Conservation (phyloP, 2,888 invertebrate genomes). For the Anorthoa munda region DNA sequence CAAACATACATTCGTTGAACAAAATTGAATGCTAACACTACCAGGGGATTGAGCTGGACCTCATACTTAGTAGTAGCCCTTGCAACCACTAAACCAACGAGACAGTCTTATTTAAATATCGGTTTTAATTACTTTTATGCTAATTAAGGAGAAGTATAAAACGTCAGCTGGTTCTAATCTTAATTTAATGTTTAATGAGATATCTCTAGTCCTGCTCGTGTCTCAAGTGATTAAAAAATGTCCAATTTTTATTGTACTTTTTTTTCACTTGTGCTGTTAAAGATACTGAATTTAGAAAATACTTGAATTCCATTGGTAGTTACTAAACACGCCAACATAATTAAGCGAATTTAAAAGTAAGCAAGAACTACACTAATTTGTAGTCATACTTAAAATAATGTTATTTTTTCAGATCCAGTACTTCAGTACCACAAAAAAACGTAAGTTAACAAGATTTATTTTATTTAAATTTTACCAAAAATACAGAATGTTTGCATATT, state of each 20-base stretch:
- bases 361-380: too few species aligned
- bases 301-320: not conserved
- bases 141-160: slow-evolving; percentile 36
- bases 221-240: not conserved
- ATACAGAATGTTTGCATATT: too few species aligned
- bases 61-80: too few species aligned
- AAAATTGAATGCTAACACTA: too few species aligned
- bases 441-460: not conserved
- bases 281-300: not conserved
- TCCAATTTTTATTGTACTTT: not conserved
- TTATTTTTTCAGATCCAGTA: not conserved
- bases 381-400: not conserved
- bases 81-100: too few species aligned
- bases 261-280: not conserved
- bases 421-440: slow-evolving; percentile 6
- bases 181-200: slow-evolving; percentile 28
- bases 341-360: too few species aligned
- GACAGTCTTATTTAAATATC: slow-evolving; percentile 15
- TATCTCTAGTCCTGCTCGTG: not conserved
- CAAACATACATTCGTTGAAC: too few species aligned
- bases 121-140: slow-evolving; percentile 49
- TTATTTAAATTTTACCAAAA: not conserved
- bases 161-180: slow-evolving; percentile 41
- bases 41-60: too few species aligned
- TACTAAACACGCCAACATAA: too few species aligned